Evolutionary conservation across 2,888 invertebrate species (phyloP), one percentile per base, ranked within the genome.

Genomic region (Chaetogeoica ovagalla): DNA sequence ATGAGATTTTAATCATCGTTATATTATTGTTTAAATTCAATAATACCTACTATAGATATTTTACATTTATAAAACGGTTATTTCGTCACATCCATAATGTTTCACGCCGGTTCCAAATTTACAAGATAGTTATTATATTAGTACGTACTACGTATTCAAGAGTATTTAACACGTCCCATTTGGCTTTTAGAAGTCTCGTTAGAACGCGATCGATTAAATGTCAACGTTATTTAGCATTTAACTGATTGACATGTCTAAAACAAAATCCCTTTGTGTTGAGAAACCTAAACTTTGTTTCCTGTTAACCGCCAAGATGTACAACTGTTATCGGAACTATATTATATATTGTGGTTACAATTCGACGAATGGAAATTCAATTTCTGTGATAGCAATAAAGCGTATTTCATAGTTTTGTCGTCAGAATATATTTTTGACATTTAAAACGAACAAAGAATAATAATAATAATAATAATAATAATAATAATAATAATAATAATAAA

Each of bases 141-240:
- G 48, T n/a, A 62, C 48, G n/a, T 62, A 43, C 52, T n/a, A 62
- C 48, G n/a, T 62, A 43, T 62, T 73, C 19, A 7, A 62, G 43
- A 62, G 21, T n/a, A 72, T 72, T 43, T 11, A 23, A 60, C 15
- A 60, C 6, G 5, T 43, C 9, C 37, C n/a, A 37, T 57, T 39
- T 39, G 13, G 48, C 15, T 48, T 48, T 48, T 70, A n/a, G n/a
- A n/a, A 57, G 21, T 21, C 30, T 30, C 21, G 19, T 43, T 23
- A 48, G 11, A 43, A 23, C 6, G 15, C 21, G 6, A 13, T 30
- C n/a, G n/a, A 30, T 73, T 52, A 62, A 23, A 55, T 39, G 37
- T 65, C 39, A 55, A 74, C n/a, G 39, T 75, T 75, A 59, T 57
- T 75, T 15, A n/a, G 13, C 19, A 66, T 43, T 43, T 13, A 75